A percentile compares a stretch with the other conserved stretches of the same genome.
Conservation (phyloP, 2,888 invertebrate species). For the Neoascia interrupta region DNA sequence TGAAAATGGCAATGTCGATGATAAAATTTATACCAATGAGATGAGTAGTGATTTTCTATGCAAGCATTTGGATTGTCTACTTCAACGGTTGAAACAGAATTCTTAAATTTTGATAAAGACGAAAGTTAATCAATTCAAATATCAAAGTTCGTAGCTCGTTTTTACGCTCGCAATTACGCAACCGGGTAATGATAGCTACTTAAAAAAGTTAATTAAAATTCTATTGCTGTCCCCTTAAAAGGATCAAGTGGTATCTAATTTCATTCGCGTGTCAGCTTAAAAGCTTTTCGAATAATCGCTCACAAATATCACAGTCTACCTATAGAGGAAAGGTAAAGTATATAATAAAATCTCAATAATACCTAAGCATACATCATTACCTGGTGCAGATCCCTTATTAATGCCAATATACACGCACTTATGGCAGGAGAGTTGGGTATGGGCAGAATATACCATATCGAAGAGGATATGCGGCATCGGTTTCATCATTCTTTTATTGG, state of each 20-base stretch:
- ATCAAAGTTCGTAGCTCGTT: background rate
- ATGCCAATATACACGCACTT: background rate
- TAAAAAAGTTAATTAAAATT: constrained; percentile 39
- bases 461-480: no score
- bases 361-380: constrained; percentile 15
- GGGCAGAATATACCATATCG: no score
- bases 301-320: no score
- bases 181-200: constrained; percentile 5
- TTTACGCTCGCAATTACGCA: constrained; percentile 9
- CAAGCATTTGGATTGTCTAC: no score
- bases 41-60: no score
- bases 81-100: no score
- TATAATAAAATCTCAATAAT: constrained; percentile 20
- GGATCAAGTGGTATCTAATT: constrained; percentile 3
- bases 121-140: constrained; percentile 13
- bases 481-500: background rate
- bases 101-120: no score
- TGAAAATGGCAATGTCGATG: no score
- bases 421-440: no score
- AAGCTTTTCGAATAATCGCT: constrained; percentile 7
- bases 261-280: constrained; percentile 3
- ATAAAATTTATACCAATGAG: no score
- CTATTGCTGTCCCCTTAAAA: constrained; percentile 10
- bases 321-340: no score
- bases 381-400: constrained; percentile 21